These are phyloP conservation scores for Peribatodes rhomboidaria DNA, from an alignment of 2,888 invertebrate species.

Conservation along the genomic window DNA sequence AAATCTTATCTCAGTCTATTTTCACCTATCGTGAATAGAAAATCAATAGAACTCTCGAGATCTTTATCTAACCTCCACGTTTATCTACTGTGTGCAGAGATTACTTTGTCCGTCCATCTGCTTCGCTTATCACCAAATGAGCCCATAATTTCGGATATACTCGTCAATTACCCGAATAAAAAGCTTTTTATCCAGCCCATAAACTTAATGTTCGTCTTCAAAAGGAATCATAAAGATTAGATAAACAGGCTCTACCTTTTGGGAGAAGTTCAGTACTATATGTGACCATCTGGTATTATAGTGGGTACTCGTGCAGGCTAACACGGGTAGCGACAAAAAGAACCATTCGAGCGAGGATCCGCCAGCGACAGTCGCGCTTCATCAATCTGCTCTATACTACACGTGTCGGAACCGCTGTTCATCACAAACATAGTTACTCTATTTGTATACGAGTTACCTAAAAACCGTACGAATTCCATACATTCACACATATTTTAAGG, in stretches of 20 bases:
- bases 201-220: constrained; percentile 4
- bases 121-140: constrained; percentile 26
- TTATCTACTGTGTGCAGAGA: constrained; percentile 24
- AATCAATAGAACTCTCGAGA: constrained; percentile 36
- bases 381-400: constrained; percentile 64
- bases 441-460: not conserved
- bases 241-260: not conserved
- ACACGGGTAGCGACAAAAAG: constrained; percentile 77
- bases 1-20: constrained; percentile 29
- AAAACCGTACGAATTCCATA: not conserved
- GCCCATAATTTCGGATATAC: constrained; percentile 23
- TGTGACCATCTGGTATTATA: constrained; percentile 1
- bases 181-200: constrained; percentile 24
- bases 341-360: constrained; percentile 77
- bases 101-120: constrained; percentile 23
- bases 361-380: constrained; percentile 77
- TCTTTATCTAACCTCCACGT: constrained; percentile 27
- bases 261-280: not conserved
- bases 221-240: constrained; percentile 9
- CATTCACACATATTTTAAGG: no score
- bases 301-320: not conserved
- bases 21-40: constrained; percentile 30
- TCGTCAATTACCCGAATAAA: constrained; percentile 24
- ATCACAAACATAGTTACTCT: constrained; percentile 10
- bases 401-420: constrained; percentile 15